phyloP scores from a whole-genome alignment of 1,140 invertebrate species.

The Trichonephila clavata region DNA sequence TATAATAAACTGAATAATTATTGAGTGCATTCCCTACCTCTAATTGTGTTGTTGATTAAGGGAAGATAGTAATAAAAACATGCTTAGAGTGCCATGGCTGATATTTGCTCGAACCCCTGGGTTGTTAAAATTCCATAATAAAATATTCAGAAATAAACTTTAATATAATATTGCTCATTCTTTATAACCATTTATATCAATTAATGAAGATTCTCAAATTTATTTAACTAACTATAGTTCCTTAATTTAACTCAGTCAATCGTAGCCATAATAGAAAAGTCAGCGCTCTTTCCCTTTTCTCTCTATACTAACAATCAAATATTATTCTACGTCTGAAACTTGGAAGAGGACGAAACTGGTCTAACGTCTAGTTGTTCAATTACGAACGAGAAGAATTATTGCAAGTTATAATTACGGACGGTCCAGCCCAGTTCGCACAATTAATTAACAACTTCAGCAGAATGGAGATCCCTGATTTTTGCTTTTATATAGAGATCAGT shows the following conservation, averaged over 20 bases:
- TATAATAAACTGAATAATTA: too few relatives aligned
- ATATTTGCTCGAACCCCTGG: too few relatives aligned
- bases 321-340: not conserved
- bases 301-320: too few relatives aligned
- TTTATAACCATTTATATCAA: not conserved
- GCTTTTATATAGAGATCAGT: not conserved
- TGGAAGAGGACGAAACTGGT: not conserved
- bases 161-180: too few relatives aligned
- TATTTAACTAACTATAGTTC: not conserved
- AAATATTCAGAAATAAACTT: too few relatives aligned
- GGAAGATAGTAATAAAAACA: too few relatives aligned
- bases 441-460: conserved; percentile 33
- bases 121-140: too few relatives aligned
- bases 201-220: not conserved
- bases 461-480: conserved; percentile 28
- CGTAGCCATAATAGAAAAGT: not conserved
- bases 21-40: too few relatives aligned
- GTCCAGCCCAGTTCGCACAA: conserved; percentile 34
- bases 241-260: not conserved
- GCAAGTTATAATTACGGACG: conserved; percentile 18
- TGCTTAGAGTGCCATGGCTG: too few relatives aligned
- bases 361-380: not conserved
- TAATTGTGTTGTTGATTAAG: too few relatives aligned
- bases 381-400: conserved; percentile 5
- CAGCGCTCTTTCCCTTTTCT: too few relatives aligned